These are phyloP conservation scores for Magallana gigas DNA, from an alignment of 1,140 invertebrate genomes.

Conservation along the genomic window DNA sequence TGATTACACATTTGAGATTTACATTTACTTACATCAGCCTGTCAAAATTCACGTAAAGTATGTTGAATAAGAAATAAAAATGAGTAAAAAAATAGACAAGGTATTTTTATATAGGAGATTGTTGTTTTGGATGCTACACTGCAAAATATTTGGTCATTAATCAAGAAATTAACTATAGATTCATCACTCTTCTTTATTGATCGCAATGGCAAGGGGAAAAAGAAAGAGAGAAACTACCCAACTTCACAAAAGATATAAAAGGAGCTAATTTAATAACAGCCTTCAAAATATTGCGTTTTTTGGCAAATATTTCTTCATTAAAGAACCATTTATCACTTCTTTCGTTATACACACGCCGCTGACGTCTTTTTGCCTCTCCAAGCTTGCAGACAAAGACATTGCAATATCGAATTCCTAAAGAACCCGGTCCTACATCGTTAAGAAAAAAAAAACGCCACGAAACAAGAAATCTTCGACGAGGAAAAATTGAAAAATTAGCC, in stretches of 20 bases:
- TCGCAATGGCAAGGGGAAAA: neutral
- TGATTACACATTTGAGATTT: too few species aligned
- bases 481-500: conserved; percentile 23
- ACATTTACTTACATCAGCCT: too few species aligned
- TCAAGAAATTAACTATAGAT: too few species aligned
- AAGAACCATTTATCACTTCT: neutral
- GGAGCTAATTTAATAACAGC: conserved; percentile 25
- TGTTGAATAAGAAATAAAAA: too few species aligned
- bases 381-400: neutral
- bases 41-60: too few species aligned
- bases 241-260: neutral
- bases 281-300: conserved; percentile 1
- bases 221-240: neutral
- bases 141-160: too few species aligned
- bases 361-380: neutral
- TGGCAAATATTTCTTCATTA: neutral
- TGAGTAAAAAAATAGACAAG: too few species aligned
- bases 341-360: neutral
- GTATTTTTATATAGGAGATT: too few species aligned
- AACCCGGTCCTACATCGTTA: neutral
- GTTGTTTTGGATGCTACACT: too few species aligned
- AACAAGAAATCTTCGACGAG: neutral
- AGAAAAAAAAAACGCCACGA: neutral
- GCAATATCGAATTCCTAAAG: neutral
- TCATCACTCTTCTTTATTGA: neutral